Evolutionary conservation across 2,113 vertebrate genomes (phyloP).

Genomic region (Corythaixoides concolor): DNA sequence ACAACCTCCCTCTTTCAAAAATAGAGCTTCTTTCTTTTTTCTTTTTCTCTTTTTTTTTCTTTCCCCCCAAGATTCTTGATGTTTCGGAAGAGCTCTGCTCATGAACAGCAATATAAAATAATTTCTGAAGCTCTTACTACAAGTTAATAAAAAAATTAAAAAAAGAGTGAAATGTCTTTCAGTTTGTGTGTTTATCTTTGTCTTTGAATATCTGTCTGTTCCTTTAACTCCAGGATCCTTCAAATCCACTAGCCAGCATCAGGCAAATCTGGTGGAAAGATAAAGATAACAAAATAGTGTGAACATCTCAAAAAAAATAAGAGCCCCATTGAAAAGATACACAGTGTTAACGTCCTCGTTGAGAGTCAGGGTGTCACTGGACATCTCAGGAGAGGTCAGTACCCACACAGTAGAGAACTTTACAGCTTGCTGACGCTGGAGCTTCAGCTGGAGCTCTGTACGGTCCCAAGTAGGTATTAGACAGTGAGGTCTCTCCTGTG

Average conservation of each 20-base stretch:
- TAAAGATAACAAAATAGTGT: neutral
- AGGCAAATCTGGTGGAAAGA: neutral
- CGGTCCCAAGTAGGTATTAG: neutral
- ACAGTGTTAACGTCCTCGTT: neutral
- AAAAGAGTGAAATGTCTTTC: neutral
- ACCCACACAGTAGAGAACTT: neutral
- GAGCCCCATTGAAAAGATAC: neutral
- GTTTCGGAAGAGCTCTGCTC: neutral
- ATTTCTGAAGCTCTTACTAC: neutral
- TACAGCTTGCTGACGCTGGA: neutral
- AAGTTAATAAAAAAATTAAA: neutral
- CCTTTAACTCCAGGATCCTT: neutral
- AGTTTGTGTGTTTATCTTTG: neutral
- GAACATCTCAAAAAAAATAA: neutral
- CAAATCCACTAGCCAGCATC: neutral
- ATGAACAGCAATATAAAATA: neutral
- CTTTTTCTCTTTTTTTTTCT: accelerated
- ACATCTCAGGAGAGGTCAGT: neutral
- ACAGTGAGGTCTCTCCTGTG: neutral
- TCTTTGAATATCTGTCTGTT: neutral
- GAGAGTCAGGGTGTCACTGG: neutral
- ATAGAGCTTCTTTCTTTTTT: neutral
- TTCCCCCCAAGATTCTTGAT: neutral
- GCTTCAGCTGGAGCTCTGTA: neutral
- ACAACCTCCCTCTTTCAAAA: neutral